These are phyloP conservation scores for Epinotia brunnichana DNA, from an alignment of 2,888 invertebrate species.

Conservation along the genomic window DNA sequence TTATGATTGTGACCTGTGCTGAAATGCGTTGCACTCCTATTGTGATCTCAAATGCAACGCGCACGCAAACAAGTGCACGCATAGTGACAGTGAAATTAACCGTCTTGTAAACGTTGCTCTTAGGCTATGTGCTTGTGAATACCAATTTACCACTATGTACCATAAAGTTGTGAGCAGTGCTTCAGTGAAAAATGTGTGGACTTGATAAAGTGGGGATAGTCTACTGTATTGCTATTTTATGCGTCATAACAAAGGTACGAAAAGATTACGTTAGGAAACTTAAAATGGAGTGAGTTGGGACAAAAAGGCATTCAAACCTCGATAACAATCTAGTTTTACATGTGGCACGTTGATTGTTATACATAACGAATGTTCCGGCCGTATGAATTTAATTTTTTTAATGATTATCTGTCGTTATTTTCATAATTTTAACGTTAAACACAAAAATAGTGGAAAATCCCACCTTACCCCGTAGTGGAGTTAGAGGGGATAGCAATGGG, in stretches of 20 bases:
- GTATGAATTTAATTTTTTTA: too few relatives aligned
- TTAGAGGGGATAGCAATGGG: too few relatives aligned
- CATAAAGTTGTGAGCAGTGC: constrained; percentile 47
- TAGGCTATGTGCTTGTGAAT: constrained; percentile 10
- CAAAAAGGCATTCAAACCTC: too few relatives aligned
- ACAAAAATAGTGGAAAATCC: too few relatives aligned
- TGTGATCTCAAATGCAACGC: constrained; percentile 46
- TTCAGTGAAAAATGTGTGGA: constrained; percentile 58
- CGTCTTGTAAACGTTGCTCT: not conserved
- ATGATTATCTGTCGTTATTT: too few relatives aligned
- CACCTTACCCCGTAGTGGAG: too few relatives aligned
- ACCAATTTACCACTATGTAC: constrained; percentile 53
- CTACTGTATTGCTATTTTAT: constrained; percentile 33
- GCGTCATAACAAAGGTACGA: constrained; percentile 28
- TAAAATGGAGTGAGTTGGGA: too few relatives aligned
- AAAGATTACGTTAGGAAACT: too few relatives aligned
- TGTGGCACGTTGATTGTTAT: too few relatives aligned
- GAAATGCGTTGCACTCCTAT: constrained; percentile 61
- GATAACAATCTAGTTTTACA: too few relatives aligned
- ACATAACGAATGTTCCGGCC: too few relatives aligned
- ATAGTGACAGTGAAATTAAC: constrained; percentile 11
- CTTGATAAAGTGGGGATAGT: constrained; percentile 48
- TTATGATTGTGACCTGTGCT: constrained; percentile 65
- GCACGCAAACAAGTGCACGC: constrained; percentile 30
- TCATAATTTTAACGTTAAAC: too few relatives aligned